phyloP scores from a whole-genome alignment of 2,113 vertebrate genomes.

The Pterocles gutturalis region DNA sequence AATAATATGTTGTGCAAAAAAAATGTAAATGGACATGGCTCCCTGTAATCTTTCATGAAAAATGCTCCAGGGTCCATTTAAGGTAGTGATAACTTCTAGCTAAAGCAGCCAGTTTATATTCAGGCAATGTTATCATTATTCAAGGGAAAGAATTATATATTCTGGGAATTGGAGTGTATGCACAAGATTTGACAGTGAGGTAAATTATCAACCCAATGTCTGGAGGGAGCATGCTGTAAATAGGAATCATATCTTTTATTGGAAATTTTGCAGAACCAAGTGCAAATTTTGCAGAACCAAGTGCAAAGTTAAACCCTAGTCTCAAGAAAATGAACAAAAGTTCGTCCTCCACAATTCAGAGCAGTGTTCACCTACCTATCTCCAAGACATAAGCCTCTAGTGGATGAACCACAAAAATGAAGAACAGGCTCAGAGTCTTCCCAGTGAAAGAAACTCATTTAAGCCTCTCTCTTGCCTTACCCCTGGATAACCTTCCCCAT shows the following conservation, averaged over 20 bases:
- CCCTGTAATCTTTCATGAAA: neutral
- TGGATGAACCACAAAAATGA: neutral
- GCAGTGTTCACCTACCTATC: neutral
- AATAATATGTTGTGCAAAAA: neutral
- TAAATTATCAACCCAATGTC: constrained; percentile 31
- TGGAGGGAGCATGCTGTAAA: neutral
- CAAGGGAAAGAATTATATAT: neutral
- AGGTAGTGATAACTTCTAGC: neutral
- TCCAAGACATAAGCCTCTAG: neutral
- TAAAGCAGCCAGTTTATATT: neutral
- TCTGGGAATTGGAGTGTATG: neutral
- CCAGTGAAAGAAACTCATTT: neutral
- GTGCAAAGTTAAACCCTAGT: neutral
- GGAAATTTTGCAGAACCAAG: neutral
- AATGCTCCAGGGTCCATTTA: neutral
- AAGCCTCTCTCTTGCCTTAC: neutral
- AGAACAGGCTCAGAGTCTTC: neutral
- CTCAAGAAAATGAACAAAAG: neutral
- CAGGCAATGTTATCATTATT: constrained; percentile 14
- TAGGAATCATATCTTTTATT: neutral
- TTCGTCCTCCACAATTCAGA: neutral
- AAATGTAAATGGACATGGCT: neutral
- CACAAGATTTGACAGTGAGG: neutral
- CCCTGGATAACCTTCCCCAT: neutral
- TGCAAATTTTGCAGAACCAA: neutral